Evolutionary conservation across 2,888 invertebrate species (phyloP), one percentile per base, ranked within the genome.

Genomic region (Dorcus parallelipipedus): DNA sequence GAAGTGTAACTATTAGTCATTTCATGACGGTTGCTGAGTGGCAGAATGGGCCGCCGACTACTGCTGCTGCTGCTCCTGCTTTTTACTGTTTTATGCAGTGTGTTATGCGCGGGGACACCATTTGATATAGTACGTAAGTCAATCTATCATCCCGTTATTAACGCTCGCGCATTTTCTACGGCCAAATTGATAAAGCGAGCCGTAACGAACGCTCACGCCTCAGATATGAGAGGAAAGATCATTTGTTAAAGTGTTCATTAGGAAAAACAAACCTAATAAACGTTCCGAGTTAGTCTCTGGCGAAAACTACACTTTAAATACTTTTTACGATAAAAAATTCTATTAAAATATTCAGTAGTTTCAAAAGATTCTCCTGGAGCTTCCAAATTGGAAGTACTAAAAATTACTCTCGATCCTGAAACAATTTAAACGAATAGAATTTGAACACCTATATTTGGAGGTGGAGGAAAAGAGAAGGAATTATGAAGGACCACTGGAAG

Each of bases 1-100:
- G 65, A 67, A 67, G 65, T 65, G 62, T 59, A 67, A 69, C 72
- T 71, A 74, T 74, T 73, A 73, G 70, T 73, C 72, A 73, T 71
- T 68, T 59, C 61, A 66, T 65, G 68, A 68, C 66, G 68, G 69
- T 69, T 65, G 67, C 61, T 63, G 68, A 67, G 66, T 66, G 67
- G 63, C 63, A 61, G 61, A 56, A 63, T 61, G 60, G 59, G 60
- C 54, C 26, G 26, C 54, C 26, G 26, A 33, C 26, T 33, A 33
- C 42, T 17, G 45, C 20, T 10, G 14, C 9, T 17, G 39, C 8
- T 9, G n/a, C 60, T 68, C 58, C 59, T 66, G 61, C 64, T 70
- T 70, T 70, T 71, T 69, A 65, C 66, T 65, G 65, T 71, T 70
- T 69, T 68, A 67, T 66, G 66, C 68, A 66, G 64, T 68, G 66